Evolutionary conservation across 2,113 vertebrate genomes (phyloP), one percentile per base, ranked within the genome.

Genomic region (Alexandromys fortis): DNA sequence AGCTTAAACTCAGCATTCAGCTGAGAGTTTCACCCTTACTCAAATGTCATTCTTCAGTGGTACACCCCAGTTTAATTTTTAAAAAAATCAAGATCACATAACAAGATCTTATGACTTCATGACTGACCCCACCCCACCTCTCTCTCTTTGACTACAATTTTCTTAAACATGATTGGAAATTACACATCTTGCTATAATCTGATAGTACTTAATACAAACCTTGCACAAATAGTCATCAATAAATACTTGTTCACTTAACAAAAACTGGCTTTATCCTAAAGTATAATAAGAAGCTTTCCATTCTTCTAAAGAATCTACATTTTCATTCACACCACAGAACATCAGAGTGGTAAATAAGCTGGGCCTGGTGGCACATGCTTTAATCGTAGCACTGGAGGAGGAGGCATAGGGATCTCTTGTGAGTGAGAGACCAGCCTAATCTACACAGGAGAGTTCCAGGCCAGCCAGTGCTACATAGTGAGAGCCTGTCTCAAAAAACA

Each of bases 21-120:
- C 52, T 87, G 65, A 49, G 4, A 58, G 6, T 30, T 93, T 63
- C 11, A 67, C 5, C 73, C 85, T 89, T 24, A n/a, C 17, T 83
- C 68, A 85, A 73, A 89, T 67, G 70, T 81, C 93, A 94, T 85
- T 89, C 45, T 90, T 79, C 55, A 63, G 47, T 33, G 35, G 49
- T 26, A 78, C 3, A 86, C 22, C 16, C 9, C 63, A 79, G 78
- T 49, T 86, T 35, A 90, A 33, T 68, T 86, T 49, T 65, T 38
- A 45, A 77, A 83, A 76, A 61, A 61, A 55, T 82, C n/a, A 67
- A 77, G n/a, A 45, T 35, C 22, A 67, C 14, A 75, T 89, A 77
- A 61, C 73, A 72, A 87, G 42, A 61, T 47, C 73, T 61, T n/a
- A 38, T 52, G 42, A 86, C 70, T 79, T 19, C 65, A 45, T 52